Evolutionary conservation across 1,140 invertebrate genomes (phyloP).

Genomic region (Charaxes varanes): DNA sequence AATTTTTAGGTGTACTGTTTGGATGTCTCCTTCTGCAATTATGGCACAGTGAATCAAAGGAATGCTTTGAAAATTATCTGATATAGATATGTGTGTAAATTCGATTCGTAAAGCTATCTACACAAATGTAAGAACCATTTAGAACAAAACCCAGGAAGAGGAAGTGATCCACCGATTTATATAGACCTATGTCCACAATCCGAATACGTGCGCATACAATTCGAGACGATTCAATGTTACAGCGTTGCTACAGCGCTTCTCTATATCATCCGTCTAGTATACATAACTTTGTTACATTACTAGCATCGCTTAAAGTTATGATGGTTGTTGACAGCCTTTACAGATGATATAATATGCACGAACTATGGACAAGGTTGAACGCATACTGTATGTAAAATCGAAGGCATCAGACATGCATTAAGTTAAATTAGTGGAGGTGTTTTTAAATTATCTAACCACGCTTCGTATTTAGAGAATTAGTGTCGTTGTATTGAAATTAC

Average conservation of each 20-base stretch:
- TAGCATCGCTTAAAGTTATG: background rate
- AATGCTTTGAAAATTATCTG: no score
- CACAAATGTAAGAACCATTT: background rate
- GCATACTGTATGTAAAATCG: conserved; percentile 2
- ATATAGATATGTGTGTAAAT: no score
- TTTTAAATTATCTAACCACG: conserved; percentile 1
- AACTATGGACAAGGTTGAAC: conserved; percentile 12
- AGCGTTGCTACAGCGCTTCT: conserved; percentile 1
- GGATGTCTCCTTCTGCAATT: no score
- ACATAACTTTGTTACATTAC: conserved; percentile 1
- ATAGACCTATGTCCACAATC: conserved; percentile 19
- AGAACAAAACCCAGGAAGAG: conserved; percentile 19
- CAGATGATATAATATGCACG: conserved; percentile 12
- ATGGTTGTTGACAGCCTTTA: conserved; percentile 3
- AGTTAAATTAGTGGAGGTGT: background rate
- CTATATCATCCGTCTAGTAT: background rate
- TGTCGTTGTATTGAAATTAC: no score
- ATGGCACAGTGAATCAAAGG: no score
- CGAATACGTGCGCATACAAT: conserved; percentile 23
- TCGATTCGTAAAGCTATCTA: no score
- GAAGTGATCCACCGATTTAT: conserved; percentile 20
- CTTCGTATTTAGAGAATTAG: no score
- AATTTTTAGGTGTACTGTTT: no score
- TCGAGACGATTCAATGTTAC: conserved; percentile 15
- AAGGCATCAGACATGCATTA: background rate